These are phyloP conservation scores for Calycopis cecrops DNA, from an alignment of 1,140 invertebrate genomes.

Conservation along the genomic window DNA sequence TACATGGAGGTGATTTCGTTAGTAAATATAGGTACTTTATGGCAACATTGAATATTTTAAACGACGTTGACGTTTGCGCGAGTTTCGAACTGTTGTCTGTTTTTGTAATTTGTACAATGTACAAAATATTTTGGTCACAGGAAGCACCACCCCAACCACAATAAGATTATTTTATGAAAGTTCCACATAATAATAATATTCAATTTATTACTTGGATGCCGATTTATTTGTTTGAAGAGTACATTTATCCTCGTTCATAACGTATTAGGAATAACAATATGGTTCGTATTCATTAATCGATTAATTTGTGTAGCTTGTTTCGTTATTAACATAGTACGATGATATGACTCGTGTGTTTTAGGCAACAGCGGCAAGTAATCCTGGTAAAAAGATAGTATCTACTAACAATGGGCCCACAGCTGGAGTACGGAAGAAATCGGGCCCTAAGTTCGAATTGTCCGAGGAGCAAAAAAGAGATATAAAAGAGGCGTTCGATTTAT, in stretches of 20 bases:
- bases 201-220: no score
- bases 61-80: constrained; percentile 22
- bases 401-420: constrained; percentile 39
- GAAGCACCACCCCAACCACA: no score
- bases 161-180: no score
- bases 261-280: not conserved
- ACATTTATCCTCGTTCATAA: no score
- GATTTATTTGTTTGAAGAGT: no score
- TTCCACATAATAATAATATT: not conserved
- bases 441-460: constrained; percentile 87
- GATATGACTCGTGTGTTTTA: constrained; percentile 26
- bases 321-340: constrained; percentile 2
- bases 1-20: no score
- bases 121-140: no score
- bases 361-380: constrained; percentile 46
- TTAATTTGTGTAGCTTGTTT: constrained; percentile 8
- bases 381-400: constrained; percentile 43
- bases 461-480: constrained; percentile 95
- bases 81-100: constrained; percentile 17
- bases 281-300: constrained; percentile 2
- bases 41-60: not conserved
- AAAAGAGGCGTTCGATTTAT: constrained; percentile 96
- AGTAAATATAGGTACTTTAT: not conserved
- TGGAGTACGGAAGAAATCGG: constrained; percentile 78
- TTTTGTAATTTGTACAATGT: constrained; percentile 12